phyloP scores from a whole-genome alignment of 2,797 vertebrate genomes.

The Sardinella longiceps region DNA sequence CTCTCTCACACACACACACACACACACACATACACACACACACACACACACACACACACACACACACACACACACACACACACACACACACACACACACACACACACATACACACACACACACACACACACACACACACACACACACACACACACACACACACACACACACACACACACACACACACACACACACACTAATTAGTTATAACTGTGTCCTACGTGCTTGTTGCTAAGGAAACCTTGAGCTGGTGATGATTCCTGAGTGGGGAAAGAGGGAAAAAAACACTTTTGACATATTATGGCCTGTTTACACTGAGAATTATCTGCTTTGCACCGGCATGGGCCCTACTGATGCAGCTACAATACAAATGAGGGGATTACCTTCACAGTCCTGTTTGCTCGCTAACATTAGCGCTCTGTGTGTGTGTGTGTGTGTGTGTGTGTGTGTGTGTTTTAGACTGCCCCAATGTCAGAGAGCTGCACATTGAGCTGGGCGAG shows the following conservation, averaged over 20 bases:
- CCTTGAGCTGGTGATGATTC: background rate
- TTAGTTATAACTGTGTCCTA: background rate
- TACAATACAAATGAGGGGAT: background rate
- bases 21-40: slow-evolving; percentile 14
- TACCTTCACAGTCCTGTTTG: background rate
- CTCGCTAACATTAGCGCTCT: background rate
- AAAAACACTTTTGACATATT: background rate
- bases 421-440: background rate
- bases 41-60: background rate
- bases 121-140: background rate
- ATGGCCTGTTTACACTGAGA: background rate
- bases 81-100: slow-evolving; percentile 18
- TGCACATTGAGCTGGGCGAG: slow-evolving; percentile 83
- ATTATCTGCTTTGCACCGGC: background rate
- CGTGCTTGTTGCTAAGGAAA: background rate
- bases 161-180: background rate
- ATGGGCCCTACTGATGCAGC: background rate
- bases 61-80: background rate
- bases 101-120: background rate
- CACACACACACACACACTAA: background rate
- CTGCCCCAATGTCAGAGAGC: slow-evolving; percentile 82
- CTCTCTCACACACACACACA: background rate
- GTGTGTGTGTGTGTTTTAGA: slow-evolving; percentile 64
- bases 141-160: background rate
- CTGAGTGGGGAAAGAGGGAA: background rate